These are phyloP conservation scores for Carduelis carduelis DNA, from an alignment of 2,797 vertebrate genomes.

Conservation along the genomic window DNA sequence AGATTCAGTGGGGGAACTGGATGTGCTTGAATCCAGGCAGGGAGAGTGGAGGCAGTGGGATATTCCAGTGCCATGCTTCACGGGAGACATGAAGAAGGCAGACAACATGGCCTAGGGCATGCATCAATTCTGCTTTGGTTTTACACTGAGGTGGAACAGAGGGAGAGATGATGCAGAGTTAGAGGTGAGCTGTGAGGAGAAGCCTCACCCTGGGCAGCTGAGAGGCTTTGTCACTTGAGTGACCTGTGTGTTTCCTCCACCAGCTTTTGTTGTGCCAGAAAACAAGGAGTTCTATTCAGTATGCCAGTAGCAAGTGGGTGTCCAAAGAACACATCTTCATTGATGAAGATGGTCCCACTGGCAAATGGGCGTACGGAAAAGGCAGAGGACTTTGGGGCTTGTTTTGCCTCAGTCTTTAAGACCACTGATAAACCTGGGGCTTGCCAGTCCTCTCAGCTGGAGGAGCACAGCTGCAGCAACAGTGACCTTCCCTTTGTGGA, in stretches of 20 bases:
- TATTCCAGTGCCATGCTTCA: neutral
- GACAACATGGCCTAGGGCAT: rapidly evolving
- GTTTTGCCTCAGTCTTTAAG: neutral
- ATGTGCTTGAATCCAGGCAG: neutral
- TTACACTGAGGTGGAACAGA: neutral
- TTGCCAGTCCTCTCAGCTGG: neutral
- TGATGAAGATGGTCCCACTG: neutral
- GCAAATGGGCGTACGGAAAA: rapidly evolving
- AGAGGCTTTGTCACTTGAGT: neutral
- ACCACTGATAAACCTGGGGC: neutral
- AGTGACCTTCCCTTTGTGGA: neutral
- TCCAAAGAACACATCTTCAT: neutral
- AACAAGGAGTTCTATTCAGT: neutral
- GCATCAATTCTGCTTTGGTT: neutral
- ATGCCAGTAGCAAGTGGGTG: neutral
- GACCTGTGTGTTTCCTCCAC: neutral
- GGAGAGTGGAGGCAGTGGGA: neutral
- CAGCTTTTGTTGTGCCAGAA: neutral
- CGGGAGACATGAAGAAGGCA: neutral
- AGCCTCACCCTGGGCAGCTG: neutral
- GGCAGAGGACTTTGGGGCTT: neutral
- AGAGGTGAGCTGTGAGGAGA: neutral
- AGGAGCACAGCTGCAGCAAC: neutral
- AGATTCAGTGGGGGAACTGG: neutral
- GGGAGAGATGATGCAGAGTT: neutral